Base-by-base conservation (phyloP, 2,113 vertebrate species). In the Leptobrachium ailaonicum region DNA sequence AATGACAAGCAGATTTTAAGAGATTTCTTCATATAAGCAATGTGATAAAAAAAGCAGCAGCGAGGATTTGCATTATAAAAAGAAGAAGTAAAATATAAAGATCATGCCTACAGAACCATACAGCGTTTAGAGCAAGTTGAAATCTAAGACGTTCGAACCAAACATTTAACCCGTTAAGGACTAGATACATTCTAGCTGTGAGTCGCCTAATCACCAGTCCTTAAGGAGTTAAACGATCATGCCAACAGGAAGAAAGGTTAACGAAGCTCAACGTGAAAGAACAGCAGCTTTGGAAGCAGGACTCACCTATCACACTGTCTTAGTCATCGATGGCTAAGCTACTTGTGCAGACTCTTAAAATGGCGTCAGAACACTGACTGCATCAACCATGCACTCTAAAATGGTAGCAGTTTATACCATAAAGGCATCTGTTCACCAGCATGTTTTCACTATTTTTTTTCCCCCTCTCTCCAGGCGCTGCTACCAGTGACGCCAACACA, bases 261-360 rank as follows among this genome's bases (percentile, higher is more conserved):
- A 88, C 89, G 89, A 4, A 88, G 87, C 84, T 85, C 87, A 87
- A 83, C 85, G 85, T 89, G 85, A 88, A 90, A 87, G 88, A 90
- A 89, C 85, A 88, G 84, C 89, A 89, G 91, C 89, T 91, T 87
- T 41, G 88, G 87, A 87, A 90, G 85, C 89, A 91, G 88, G 90
- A 94, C 92, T 94, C 93, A 94, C 92, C 92, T 93, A 94, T 91
- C 91, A 92, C 91, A 91, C 91, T 91, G 88, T 88, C 91, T 91
- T 91, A 92, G 88, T 90, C 92, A 93, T 92, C 92, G 89, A 90
- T 88, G 91, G 91, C 92, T 94, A 92, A 60, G 92, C 89, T 92
- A 93, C 91, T 93, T 92, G 92, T 93, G 93, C 92, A 94, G 91
- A 89, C 88, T 93, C 93, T 90, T 93, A 94, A 94, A 92, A 94